These are phyloP conservation scores for Clarias magur DNA, from an alignment of 2,113 vertebrate species.

Conservation along the genomic window DNA sequence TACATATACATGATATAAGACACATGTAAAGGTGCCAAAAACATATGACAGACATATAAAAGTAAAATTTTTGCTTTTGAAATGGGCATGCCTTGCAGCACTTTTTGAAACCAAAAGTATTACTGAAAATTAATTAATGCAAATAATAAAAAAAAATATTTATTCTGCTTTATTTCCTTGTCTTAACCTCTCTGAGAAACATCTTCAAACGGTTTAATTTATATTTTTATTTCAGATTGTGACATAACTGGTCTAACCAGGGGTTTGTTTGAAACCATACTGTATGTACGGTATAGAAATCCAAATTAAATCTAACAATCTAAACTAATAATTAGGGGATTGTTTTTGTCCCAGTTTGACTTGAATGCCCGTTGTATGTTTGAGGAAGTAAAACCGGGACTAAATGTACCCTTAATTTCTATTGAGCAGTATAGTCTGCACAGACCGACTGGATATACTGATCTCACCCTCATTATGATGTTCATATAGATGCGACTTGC, in stretches of 20 bases:
- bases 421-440: neutral
- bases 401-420: too few relatives aligned
- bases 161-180: neutral
- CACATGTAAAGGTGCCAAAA: too few relatives aligned
- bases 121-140: too few relatives aligned
- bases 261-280: neutral
- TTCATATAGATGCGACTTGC: constrained; percentile 85
- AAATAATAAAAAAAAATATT: neutral
- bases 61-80: too few relatives aligned
- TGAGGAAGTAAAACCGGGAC: too few relatives aligned
- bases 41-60: too few relatives aligned
- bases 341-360: too few relatives aligned
- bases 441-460: neutral
- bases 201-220: neutral
- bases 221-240: neutral
- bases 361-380: too few relatives aligned
- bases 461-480: constrained; percentile 81
- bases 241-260: neutral
- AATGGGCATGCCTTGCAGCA: too few relatives aligned
- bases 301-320: neutral
- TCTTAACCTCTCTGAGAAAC: neutral
- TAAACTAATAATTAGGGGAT: too few relatives aligned
- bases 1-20: too few relatives aligned
- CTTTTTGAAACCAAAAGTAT: too few relatives aligned
- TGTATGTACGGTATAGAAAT: neutral